These are phyloP conservation scores for Gulo gulo DNA, from an alignment of 2,113 vertebrate species.

Conservation along the genomic window DNA sequence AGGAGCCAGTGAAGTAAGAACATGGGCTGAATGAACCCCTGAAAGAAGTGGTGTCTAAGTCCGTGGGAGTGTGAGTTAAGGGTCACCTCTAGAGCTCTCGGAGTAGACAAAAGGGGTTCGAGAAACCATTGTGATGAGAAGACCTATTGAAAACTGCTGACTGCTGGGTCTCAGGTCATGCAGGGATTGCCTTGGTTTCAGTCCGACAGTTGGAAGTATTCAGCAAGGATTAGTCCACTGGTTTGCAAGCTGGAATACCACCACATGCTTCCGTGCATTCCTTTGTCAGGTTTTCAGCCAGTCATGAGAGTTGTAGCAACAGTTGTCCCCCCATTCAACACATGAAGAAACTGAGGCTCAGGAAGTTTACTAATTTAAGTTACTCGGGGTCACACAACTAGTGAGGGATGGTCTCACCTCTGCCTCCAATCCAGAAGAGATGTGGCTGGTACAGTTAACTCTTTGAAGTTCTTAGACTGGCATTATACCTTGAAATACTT, in stretches of 20 bases:
- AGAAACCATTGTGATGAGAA: background rate
- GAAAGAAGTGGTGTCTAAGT: background rate
- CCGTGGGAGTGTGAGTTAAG: background rate
- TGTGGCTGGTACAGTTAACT: background rate
- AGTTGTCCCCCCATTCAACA: background rate
- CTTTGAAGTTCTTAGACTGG: background rate
- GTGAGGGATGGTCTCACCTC: background rate
- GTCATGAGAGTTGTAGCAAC: background rate
- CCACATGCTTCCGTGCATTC: background rate
- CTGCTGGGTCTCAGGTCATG: background rate
- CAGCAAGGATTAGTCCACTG: background rate
- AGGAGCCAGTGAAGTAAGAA: background rate
- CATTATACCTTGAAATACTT: background rate
- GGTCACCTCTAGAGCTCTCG: background rate
- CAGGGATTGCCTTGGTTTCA: background rate
- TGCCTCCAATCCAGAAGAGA: background rate
- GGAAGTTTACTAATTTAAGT: background rate
- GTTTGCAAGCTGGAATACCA: background rate
- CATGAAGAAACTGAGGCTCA: background rate
- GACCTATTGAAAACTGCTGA: background rate
- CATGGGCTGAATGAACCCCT: background rate
- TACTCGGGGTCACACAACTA: background rate
- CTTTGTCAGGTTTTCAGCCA: background rate
- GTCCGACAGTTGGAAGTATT: background rate
- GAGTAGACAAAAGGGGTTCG: background rate